Conservation (phyloP, 2,888 invertebrate species). For the Agrenia bidenticulata region DNA sequence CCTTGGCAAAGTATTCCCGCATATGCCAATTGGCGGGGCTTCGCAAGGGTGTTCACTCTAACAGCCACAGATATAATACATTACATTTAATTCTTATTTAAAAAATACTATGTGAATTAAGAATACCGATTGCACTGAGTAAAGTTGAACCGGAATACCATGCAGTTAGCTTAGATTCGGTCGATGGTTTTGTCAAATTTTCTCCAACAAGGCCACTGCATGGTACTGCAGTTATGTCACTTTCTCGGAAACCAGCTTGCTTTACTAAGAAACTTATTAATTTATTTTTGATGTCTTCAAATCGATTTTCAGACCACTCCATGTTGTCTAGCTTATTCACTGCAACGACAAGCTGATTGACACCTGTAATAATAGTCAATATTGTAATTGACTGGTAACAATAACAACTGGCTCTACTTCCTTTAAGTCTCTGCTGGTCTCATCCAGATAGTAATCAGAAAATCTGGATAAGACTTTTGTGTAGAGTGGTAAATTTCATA, state of each 20-base stretch:
- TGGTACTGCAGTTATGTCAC: conserved; percentile 84
- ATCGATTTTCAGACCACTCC: conserved; percentile 87
- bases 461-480: no score
- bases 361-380: conserved; percentile 73
- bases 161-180: conserved; percentile 62
- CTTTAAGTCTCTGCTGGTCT: no score
- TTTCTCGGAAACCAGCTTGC: conserved; percentile 87
- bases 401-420: no score
- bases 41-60: no score
- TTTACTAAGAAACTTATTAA: conserved; percentile 74
- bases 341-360: conserved; percentile 89
- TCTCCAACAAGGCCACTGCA: conserved; percentile 96
- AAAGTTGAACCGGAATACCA: conserved; percentile 85
- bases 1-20: no score
- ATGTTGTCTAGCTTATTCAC: conserved; percentile 97
- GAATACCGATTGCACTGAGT: conserved; percentile 75
- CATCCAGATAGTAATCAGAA: no score
- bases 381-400: no score
- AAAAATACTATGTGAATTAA: background rate
- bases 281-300: conserved; percentile 82
- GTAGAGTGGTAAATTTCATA: no score
- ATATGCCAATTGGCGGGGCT: no score
- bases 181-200: conserved; percentile 72
- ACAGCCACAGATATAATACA: background rate
- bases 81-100: background rate